Base-by-base conservation (phyloP, 2,888 invertebrate genomes). In the Drosophila pseudotakahashii region DNA sequence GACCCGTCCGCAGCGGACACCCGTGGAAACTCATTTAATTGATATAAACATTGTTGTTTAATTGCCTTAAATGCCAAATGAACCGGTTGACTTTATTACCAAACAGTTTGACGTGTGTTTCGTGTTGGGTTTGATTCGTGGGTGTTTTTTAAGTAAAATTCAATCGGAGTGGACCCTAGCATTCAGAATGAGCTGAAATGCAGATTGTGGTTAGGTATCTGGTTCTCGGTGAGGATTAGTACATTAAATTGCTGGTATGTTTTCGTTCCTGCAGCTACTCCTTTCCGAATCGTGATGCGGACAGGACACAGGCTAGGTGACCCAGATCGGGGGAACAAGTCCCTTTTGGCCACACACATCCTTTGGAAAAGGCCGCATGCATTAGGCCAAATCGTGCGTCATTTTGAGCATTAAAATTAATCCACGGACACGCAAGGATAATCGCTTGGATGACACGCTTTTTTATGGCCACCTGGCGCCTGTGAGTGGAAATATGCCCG, bases 371-470 rank as follows among this genome's bases (percentile, higher is more conserved):
- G 34, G 11, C 30, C 37, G 63, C 76, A 86, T 6, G 89, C 85
- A 23, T 45, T 91, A 6, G 86, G 82, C 37, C 81, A 88, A 67
- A 79, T 92, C 68, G 73, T 92, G n/a, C 82, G 79, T 60, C 89
- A 89, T 74, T 92, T 90, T 67, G 74, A 89, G 57, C 75, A 74
- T 92, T 14, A 86, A 77, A 69, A 75, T 88, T 58, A 90, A 90
- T 83, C 79, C 77, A 58, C 84, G 82, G 72, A 90, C 88, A 67
- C 88, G 86, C 55, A 88, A 74, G 76, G 91, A 85, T 77, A 90
- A 89, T 80, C 80, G 66, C 69, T 75, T 82, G 63, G 90, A 86
- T 83, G 89, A 76, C 50, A 86, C 69, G 61, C 76, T 63, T 66
- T 77, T 90, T 88, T 76, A 77, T 88, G 44, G 77, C 77, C 7